Percentiles rank a stretch among this genome's conserved stretches.
Evolutionary conservation across 2,113 vertebrate species (phyloP).

Genomic region (Mus spicilegus): DNA sequence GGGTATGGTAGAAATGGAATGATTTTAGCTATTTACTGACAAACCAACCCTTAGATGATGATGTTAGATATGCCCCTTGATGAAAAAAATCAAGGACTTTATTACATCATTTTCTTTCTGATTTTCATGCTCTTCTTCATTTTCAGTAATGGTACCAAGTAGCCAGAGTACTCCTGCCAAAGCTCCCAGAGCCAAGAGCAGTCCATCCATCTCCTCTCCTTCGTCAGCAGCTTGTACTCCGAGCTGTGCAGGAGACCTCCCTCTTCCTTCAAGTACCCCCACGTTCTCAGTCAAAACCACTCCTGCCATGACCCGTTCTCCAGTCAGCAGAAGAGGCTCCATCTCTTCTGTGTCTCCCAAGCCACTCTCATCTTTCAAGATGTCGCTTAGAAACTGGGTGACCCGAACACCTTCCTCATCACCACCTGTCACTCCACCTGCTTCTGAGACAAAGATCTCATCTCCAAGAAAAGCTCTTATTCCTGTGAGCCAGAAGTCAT

Average conservation of each 20-base stretch:
- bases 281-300: conserved; percentile 76
- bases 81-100: not conserved
- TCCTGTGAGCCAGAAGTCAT: conserved; percentile 87
- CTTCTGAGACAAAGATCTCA: conserved; percentile 75
- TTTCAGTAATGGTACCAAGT: conserved; percentile 71
- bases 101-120: conserved; percentile 53
- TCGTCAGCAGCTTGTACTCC: conserved; percentile 91
- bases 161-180: conserved; percentile 90
- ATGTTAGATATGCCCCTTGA: conserved; percentile 1
- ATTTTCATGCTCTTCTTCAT: conserved; percentile 53
- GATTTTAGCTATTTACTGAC: not conserved
- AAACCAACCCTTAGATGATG: not conserved
- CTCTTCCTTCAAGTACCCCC: conserved; percentile 90
- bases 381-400: conserved; percentile 93
- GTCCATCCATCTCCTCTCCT: conserved; percentile 86
- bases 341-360: conserved; percentile 74
- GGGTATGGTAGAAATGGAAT: not conserved
- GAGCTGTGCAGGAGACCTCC: conserved; percentile 89
- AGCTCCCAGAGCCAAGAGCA: conserved; percentile 80
- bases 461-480: conserved; percentile 88
- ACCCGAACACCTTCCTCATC: conserved; percentile 86
- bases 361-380: conserved; percentile 81
- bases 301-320: conserved; percentile 68
- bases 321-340: conserved; percentile 72
- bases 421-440: conserved; percentile 76